Conservation (phyloP, 2,888 invertebrate genomes). For the Diogma glabrata region DNA sequence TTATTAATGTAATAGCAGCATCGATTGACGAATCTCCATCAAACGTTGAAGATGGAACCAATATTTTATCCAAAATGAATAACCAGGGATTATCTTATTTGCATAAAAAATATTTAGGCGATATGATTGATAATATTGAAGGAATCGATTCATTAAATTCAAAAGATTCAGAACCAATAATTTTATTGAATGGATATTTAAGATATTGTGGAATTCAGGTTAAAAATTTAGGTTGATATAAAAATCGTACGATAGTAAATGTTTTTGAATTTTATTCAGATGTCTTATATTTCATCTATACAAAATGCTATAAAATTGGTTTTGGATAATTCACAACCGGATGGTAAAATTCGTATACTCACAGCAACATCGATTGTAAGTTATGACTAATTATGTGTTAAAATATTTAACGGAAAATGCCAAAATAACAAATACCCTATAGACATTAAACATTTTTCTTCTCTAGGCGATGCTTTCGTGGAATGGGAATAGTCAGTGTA, state of each 20-base stretch:
- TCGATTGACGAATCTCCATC: slow-evolving; percentile 23
- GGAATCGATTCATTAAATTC: slow-evolving; percentile 29
- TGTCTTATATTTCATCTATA: slow-evolving; percentile 23
- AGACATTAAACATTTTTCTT: too few relatives aligned
- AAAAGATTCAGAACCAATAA: slow-evolving; percentile 30
- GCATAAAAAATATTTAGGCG: slow-evolving; percentile 26
- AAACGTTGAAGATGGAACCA: too few relatives aligned
- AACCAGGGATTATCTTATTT: too few relatives aligned
- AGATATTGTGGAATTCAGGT: slow-evolving; percentile 26
- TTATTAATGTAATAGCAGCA: slow-evolving; percentile 30
- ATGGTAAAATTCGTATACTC: slow-evolving; percentile 32
- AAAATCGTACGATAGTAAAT: neutral
- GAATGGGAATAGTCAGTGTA: slow-evolving; percentile 18
- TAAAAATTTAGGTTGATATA: too few relatives aligned
- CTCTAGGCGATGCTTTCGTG: slow-evolving; percentile 16
- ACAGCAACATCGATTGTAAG: slow-evolving; percentile 30
- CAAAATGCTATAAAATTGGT: slow-evolving; percentile 27
- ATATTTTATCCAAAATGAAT: too few relatives aligned
- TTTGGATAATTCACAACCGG: slow-evolving; percentile 27
- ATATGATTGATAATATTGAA: slow-evolving; percentile 27
- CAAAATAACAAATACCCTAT: too few relatives aligned
- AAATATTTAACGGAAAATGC: too few relatives aligned
- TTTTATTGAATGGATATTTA: slow-evolving; percentile 30
- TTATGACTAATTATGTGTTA: too few relatives aligned
- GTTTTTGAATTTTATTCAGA: neutral